Evolutionary conservation across 2,797 vertebrate species (phyloP).

Genomic region (Falco concolor): DNA sequence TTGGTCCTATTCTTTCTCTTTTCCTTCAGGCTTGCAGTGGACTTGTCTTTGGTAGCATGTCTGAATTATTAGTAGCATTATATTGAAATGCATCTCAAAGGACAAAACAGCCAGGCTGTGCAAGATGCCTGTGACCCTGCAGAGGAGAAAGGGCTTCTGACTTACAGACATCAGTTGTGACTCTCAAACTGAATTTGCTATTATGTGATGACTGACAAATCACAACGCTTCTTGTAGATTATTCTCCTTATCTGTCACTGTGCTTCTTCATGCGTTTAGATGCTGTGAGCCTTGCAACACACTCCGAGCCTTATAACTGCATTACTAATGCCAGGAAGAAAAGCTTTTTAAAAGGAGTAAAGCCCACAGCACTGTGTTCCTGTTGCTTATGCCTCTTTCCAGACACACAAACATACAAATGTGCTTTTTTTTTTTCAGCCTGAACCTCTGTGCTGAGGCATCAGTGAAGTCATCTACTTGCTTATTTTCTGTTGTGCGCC

Average conservation of each 20-base stretch:
- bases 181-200: neutral
- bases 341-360: neutral
- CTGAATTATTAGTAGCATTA: neutral
- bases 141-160: neutral
- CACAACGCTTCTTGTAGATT: neutral
- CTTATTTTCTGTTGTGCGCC: neutral
- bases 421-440: neutral
- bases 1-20: neutral
- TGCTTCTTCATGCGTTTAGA: neutral
- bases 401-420: neutral
- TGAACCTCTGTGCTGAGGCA: neutral
- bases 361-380: neutral
- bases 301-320: neutral
- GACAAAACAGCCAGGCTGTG: neutral
- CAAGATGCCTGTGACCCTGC: neutral
- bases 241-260: neutral
- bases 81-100: neutral
- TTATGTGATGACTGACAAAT: neutral
- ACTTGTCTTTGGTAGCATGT: neutral
- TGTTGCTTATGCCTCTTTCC: neutral
- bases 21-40: neutral
- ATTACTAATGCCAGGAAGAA: neutral
- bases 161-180: neutral
- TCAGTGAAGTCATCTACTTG: neutral
- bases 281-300: neutral